A percentile compares a stretch with the other conserved stretches of the same genome.
These are phyloP conservation scores for Slavum lentiscoides DNA, from an alignment of 2,888 invertebrate genomes.

Conservation along the genomic window DNA sequence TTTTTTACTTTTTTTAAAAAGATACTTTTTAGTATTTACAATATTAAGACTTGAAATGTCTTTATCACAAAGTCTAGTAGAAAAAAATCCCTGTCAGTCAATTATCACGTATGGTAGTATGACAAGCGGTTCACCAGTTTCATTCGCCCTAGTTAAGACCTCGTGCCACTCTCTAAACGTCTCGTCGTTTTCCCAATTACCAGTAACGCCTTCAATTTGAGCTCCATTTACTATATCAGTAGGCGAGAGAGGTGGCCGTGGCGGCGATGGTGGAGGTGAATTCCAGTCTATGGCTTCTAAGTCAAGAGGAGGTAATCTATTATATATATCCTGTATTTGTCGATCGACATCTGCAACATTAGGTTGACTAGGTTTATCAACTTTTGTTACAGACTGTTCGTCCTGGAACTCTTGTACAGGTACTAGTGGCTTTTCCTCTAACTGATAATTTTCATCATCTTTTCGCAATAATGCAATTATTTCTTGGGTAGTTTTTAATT, in stretches of 20 bases:
- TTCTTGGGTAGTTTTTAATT: constrained; percentile 74
- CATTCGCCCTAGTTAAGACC: constrained; percentile 74
- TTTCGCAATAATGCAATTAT: constrained; percentile 49
- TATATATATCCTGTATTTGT: constrained; percentile 50
- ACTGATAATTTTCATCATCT: constrained; percentile 48
- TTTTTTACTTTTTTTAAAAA: constrained; percentile 45
- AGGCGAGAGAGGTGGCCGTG: constrained; percentile 35
- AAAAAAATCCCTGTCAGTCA: constrained; percentile 66
- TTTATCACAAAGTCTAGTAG: constrained; percentile 54
- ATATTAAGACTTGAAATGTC: constrained; percentile 53
- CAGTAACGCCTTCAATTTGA: constrained; percentile 64
- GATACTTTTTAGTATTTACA: constrained; percentile 47
- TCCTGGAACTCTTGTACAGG: constrained; percentile 47
- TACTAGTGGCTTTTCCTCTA: constrained; percentile 44
- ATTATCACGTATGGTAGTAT: constrained; percentile 97
- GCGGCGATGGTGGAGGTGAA: constrained; percentile 56
- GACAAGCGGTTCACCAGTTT: constrained; percentile 78
- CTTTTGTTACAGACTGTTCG: constrained; percentile 34
- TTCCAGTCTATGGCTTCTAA: constrained; percentile 64
- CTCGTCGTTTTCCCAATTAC: constrained; percentile 60
- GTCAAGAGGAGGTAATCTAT: constrained; percentile 69
- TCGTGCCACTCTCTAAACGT: constrained; percentile 92
- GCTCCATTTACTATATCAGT: constrained; percentile 56
- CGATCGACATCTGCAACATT: constrained; percentile 44
- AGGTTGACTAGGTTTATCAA: constrained; percentile 48